A percentile compares a stretch with the other conserved stretches of the same genome.
phyloP scores from a whole-genome alignment of 2,113 vertebrate genomes.

The Neomonachus schauinslandi region DNA sequence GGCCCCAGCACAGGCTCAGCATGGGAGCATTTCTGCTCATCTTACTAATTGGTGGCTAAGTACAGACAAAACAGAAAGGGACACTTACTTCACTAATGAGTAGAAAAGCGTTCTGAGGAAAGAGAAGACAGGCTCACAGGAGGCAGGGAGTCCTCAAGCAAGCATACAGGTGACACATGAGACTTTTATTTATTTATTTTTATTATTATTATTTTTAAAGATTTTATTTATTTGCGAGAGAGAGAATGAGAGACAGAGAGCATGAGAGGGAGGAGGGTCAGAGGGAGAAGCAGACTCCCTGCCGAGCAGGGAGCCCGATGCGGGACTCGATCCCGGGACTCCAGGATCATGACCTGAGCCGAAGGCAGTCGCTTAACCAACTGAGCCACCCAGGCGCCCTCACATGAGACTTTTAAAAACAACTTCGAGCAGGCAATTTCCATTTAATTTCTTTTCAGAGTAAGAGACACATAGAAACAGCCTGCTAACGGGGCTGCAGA shows the following conservation, averaged over 20 bases:
- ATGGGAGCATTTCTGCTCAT: conserved; percentile 42
- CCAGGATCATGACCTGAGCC: too few relatives aligned
- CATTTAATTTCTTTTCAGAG: conserved; percentile 54
- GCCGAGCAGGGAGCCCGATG: too few relatives aligned
- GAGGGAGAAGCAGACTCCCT: too few relatives aligned
- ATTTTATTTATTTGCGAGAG: too few relatives aligned
- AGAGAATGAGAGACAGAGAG: too few relatives aligned
- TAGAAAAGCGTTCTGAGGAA: conserved; percentile 47
- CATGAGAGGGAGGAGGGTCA: too few relatives aligned
- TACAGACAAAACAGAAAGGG: conserved; percentile 19
- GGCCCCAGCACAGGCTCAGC: conserved; percentile 3
- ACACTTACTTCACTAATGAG: conserved; percentile 59
- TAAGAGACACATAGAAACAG: neutral
- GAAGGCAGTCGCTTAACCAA: too few relatives aligned
- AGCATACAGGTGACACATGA: conserved; percentile 44
- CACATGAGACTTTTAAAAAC: conserved; percentile 36
- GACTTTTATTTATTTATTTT: neutral
- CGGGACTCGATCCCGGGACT: too few relatives aligned
- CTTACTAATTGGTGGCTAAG: conserved; percentile 62
- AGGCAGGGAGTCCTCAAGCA: conserved; percentile 18
- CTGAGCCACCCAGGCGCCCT: too few relatives aligned
- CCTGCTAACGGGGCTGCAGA: neutral
- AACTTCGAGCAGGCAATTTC: conserved; percentile 50
- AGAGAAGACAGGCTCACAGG: neutral
- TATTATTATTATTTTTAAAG: too few relatives aligned